Conservation (phyloP, 2,888 invertebrate species). For the Syritta pipiens region DNA sequence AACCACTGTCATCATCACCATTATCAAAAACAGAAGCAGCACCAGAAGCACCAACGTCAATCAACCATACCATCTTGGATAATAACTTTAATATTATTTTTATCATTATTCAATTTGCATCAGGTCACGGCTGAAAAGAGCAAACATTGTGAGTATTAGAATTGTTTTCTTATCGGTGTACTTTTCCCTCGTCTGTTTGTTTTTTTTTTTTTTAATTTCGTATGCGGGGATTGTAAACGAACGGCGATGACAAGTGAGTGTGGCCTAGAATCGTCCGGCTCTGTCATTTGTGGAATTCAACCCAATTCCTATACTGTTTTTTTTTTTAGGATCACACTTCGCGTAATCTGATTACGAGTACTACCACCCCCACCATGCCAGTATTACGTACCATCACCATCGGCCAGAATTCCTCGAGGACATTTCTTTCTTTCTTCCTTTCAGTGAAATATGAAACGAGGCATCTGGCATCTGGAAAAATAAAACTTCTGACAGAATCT, state of each 20-base stretch:
- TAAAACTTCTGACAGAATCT: constrained; percentile 69
- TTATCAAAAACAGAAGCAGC: constrained; percentile 41
- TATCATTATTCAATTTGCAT: constrained; percentile 71
- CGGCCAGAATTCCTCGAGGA: constrained; percentile 58
- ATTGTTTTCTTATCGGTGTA: background rate
- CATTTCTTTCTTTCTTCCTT: constrained; percentile 53
- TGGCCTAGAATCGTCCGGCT: constrained; percentile 49
- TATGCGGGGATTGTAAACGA: constrained; percentile 26
- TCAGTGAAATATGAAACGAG: constrained; percentile 64
- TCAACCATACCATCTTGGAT: constrained; percentile 75
- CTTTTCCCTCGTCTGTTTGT: background rate
- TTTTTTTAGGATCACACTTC: constrained; percentile 48
- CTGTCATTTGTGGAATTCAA: constrained; percentile 50
- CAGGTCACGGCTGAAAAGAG: constrained; percentile 79
- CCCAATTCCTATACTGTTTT: constrained; percentile 37
- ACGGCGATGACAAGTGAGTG: constrained; percentile 32
- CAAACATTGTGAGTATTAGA: constrained; percentile 78
- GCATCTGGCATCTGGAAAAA: constrained; percentile 66
- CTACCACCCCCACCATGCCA: background rate
- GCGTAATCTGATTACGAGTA: constrained; percentile 65
- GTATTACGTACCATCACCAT: constrained; percentile 1
- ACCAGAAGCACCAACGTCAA: constrained; percentile 48
- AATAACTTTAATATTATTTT: constrained; percentile 76
- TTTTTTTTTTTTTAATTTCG: constrained; percentile 24
- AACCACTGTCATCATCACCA: constrained; percentile 36